Evolutionary conservation across 2,888 invertebrate genomes (phyloP).

Genomic region (Stomorhina lunata): DNA sequence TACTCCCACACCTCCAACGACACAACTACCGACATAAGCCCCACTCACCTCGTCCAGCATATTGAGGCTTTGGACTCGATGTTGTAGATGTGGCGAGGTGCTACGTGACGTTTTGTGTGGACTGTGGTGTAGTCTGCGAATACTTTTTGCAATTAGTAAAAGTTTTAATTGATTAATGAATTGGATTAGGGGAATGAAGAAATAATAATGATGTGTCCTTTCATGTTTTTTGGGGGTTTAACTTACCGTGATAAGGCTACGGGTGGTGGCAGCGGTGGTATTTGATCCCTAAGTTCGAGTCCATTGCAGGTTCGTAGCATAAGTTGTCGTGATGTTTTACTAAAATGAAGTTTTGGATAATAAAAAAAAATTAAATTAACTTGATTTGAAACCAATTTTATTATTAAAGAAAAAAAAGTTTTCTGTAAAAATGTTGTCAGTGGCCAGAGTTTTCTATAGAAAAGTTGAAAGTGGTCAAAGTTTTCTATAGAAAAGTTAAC

Average conservation of each 20-base stretch:
- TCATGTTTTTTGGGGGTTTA: neutral
- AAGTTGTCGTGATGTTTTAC: slow-evolving; percentile 82
- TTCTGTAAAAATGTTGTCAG: no score
- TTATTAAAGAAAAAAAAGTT: no score
- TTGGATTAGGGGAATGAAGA: neutral
- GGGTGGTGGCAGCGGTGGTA: slow-evolving; percentile 82
- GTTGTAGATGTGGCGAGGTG: slow-evolving; percentile 79
- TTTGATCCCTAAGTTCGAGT: slow-evolving; percentile 85
- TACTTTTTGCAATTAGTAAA: slow-evolving; percentile 44
- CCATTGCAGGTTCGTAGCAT: slow-evolving; percentile 90
- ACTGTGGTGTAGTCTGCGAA: slow-evolving; percentile 78
- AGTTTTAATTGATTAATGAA: neutral
- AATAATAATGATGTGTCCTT: no score
- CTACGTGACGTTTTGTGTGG: slow-evolving; percentile 80
- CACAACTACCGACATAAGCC: slow-evolving; percentile 57
- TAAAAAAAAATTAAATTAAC: neutral
- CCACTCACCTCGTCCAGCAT: slow-evolving; percentile 77
- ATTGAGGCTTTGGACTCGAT: slow-evolving; percentile 79
- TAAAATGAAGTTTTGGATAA: slow-evolving; percentile 55
- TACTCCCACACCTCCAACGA: slow-evolving; percentile 57
- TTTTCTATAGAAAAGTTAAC: no score
- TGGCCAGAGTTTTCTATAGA: no score
- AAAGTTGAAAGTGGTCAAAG: no score
- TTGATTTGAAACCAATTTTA: no score
- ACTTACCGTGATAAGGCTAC: slow-evolving; percentile 80